Evolutionary conservation across 2,113 vertebrate genomes (phyloP).

Genomic region (Hirundichthys speculiger): DNA sequence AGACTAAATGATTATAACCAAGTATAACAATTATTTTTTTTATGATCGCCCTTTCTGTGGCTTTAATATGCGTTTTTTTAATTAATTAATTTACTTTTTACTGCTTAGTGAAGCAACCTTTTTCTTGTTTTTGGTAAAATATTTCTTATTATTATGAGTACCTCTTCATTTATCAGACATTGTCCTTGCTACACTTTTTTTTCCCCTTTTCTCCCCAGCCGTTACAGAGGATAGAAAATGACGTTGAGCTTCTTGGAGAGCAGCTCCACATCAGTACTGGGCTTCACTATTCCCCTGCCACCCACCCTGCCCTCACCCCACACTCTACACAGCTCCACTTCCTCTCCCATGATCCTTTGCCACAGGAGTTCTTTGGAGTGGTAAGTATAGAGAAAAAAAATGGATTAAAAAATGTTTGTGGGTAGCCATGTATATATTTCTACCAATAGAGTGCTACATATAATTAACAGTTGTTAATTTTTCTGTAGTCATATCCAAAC

Average conservation of each 20-base stretch:
- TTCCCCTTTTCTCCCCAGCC: conserved; percentile 76
- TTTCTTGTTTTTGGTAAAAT: too few relatives aligned
- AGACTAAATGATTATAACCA: too few relatives aligned
- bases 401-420: neutral
- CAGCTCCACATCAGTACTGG: conserved; percentile 91
- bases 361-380: conserved; percentile 96
- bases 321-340: conserved; percentile 94
- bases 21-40: neutral
- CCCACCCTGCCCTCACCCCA: conserved; percentile 90
- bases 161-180: too few relatives aligned
- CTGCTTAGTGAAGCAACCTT: too few relatives aligned
- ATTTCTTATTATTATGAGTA: too few relatives aligned
- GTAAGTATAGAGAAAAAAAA: conserved; percentile 80
- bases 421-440: neutral
- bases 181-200: neutral
- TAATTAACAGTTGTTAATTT: neutral
- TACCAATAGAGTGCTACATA: too few relatives aligned
- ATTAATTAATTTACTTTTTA: neutral
- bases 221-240: conserved; percentile 98
- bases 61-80: neutral
- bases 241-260: conserved; percentile 95
- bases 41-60: neutral
- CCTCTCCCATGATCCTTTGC: conserved; percentile 92
- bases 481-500: conserved; percentile 90
- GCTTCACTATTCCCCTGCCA: conserved; percentile 90